These are phyloP conservation scores for Eumeta japonica DNA, from an alignment of 1,140 invertebrate species.

Conservation along the genomic window DNA sequence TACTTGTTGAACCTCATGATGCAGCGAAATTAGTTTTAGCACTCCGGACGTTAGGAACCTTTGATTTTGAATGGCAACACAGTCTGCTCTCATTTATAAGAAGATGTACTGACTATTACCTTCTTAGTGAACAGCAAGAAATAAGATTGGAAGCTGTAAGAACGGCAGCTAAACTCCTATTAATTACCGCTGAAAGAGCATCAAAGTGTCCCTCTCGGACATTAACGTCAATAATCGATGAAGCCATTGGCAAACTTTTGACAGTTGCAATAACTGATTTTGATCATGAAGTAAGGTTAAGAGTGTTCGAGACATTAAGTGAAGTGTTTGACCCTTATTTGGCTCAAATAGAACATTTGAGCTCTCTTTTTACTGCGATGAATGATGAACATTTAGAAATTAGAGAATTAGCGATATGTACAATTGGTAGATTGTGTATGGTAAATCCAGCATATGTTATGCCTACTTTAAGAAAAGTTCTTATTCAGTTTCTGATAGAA, in stretches of 20 bases:
- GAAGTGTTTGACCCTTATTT: constrained; percentile 92
- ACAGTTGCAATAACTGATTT: constrained; percentile 92
- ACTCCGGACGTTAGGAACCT: constrained; percentile 88
- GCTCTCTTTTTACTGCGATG: constrained; percentile 88
- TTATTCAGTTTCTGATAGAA: constrained; percentile 92
- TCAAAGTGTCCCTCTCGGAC: constrained; percentile 68
- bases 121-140: constrained; percentile 89
- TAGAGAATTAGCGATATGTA: constrained; percentile 88
- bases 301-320: constrained; percentile 86
- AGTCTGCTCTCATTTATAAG: constrained; percentile 89
- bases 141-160: constrained; percentile 91
- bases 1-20: constrained; percentile 64
- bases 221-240: constrained; percentile 82
- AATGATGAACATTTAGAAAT: constrained; percentile 98
- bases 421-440: constrained; percentile 86
- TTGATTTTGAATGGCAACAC: constrained; percentile 96
- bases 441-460: constrained; percentile 98
- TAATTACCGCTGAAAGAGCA: constrained; percentile 74
- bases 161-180: constrained; percentile 86
- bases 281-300: constrained; percentile 89
- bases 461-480: constrained; percentile 87
- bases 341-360: constrained; percentile 92
- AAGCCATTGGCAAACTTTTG: constrained; percentile 86
- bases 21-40: constrained; percentile 86
- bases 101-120: constrained; percentile 88